phyloP scores from a whole-genome alignment of 30 jellyfish, hydroid and myxozoan species.

The Aurelia aurita region DNA sequence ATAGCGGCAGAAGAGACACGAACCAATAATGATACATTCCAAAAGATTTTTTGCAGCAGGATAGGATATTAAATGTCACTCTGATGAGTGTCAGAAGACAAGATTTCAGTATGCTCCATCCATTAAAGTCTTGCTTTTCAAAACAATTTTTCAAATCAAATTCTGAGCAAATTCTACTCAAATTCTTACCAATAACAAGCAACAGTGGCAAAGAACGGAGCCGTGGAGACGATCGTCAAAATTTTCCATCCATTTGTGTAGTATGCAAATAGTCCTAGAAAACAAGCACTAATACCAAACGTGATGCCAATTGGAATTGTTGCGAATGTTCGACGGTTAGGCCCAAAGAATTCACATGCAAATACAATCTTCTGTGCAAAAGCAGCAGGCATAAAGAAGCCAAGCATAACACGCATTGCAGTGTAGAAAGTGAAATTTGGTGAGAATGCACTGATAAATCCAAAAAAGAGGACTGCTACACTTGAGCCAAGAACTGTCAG shows the following conservation, averaged over 20 bases:
- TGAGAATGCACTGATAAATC: slow-evolving; percentile 45
- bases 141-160: too few relatives aligned
- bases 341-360: slow-evolving; percentile 69
- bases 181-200: slow-evolving; percentile 4
- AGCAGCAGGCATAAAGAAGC: slow-evolving; percentile 65
- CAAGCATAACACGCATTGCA: slow-evolving; percentile 48
- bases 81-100: too few relatives aligned
- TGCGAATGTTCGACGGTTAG: slow-evolving; percentile 58
- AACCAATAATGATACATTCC: too few relatives aligned
- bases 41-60: too few relatives aligned
- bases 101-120: too few relatives aligned
- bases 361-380: slow-evolving; percentile 61
- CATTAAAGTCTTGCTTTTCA: too few relatives aligned
- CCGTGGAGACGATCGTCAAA: slow-evolving; percentile 33
- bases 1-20: too few relatives aligned
- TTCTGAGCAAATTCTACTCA: too few relatives aligned
- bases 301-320: slow-evolving; percentile 35
- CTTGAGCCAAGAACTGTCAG: slow-evolving; percentile 35
- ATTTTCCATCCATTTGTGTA: slow-evolving; percentile 49
- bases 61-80: too few relatives aligned
- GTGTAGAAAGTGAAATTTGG: slow-evolving; percentile 61
- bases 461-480: slow-evolving; percentile 29
- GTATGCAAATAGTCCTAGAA: slow-evolving; percentile 66
- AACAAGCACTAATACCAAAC: background rate
- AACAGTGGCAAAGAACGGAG: slow-evolving; percentile 38